Evolutionary conservation across 2,888 invertebrate species (phyloP).

Genomic region (Odontothrips loti): DNA sequence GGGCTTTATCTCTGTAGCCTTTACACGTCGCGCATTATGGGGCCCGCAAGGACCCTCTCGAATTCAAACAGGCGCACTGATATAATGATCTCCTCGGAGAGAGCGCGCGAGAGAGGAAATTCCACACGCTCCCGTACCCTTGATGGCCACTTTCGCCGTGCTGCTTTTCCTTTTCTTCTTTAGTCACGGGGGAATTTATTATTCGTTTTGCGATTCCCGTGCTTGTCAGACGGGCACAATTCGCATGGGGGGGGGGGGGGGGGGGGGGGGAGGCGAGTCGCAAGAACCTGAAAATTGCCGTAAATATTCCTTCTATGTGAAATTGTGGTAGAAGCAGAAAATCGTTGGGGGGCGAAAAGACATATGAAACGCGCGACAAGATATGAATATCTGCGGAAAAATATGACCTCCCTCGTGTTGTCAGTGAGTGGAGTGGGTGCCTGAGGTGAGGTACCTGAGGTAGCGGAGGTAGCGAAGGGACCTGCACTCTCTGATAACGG

Average conservation of each 20-base stretch:
- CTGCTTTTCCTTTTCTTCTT: background rate
- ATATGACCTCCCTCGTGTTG: too few relatives aligned
- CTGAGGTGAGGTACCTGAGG: too few relatives aligned
- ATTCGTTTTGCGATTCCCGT: background rate
- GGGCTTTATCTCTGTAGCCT: background rate
- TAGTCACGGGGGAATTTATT: background rate
- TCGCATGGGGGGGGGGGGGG: too few relatives aligned
- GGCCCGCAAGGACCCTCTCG: slow-evolving; percentile 12
- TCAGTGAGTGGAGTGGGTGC: too few relatives aligned
- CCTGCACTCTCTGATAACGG: background rate
- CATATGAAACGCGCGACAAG: too few relatives aligned
- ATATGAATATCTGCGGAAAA: too few relatives aligned
- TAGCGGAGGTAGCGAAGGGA: background rate
- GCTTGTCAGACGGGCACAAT: too few relatives aligned
- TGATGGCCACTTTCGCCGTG: background rate
- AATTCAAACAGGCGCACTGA: background rate
- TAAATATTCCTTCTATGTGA: too few relatives aligned
- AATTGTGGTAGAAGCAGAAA: too few relatives aligned
- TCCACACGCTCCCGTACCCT: background rate
- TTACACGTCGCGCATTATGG: background rate
- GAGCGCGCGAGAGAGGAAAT: background rate
- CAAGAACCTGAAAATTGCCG: too few relatives aligned
- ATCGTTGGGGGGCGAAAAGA: too few relatives aligned
- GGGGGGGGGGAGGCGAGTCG: too few relatives aligned
- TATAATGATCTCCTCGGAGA: slow-evolving; percentile 1